Evolutionary conservation across 2,888 invertebrate genomes (phyloP).

Genomic region (Sympetrum striolatum): DNA sequence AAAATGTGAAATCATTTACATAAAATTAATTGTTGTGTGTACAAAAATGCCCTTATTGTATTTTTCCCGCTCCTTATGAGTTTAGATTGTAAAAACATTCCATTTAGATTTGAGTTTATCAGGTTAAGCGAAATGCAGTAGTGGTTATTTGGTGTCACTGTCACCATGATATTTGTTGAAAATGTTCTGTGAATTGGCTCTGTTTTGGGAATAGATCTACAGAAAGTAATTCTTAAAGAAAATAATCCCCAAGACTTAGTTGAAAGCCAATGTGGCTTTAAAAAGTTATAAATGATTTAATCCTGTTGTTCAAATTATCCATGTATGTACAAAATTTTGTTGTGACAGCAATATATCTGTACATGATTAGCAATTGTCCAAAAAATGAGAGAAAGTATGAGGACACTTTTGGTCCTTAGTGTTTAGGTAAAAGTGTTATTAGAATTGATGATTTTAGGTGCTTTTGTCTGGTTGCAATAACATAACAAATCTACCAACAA

Average conservation of each 20-base stretch:
- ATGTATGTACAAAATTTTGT: conserved; percentile 29
- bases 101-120: conserved; percentile 32
- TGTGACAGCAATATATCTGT: conserved; percentile 41
- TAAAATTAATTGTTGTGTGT: conserved; percentile 33
- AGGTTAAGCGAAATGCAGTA: neutral
- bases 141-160: conserved; percentile 24
- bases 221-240: conserved; percentile 1
- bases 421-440: conserved; percentile 29
- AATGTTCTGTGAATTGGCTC: conserved; percentile 28
- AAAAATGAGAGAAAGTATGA: conserved; percentile 6
- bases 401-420: conserved; percentile 18
- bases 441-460: conserved; percentile 31
- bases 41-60: conserved; percentile 12
- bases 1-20: conserved; percentile 24
- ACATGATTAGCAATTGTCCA: conserved; percentile 37
- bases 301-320: conserved; percentile 31
- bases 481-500: conserved; percentile 25
- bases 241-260: neutral
- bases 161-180: conserved; percentile 17
- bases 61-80: neutral
- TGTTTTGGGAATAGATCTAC: conserved; percentile 7
- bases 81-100: conserved; percentile 38
- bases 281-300: conserved; percentile 35
- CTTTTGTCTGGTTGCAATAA: conserved; percentile 40
- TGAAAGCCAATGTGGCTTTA: conserved; percentile 1